Base-by-base conservation (phyloP, 2,797 vertebrate species). In the Darevskia mixta region DNA sequence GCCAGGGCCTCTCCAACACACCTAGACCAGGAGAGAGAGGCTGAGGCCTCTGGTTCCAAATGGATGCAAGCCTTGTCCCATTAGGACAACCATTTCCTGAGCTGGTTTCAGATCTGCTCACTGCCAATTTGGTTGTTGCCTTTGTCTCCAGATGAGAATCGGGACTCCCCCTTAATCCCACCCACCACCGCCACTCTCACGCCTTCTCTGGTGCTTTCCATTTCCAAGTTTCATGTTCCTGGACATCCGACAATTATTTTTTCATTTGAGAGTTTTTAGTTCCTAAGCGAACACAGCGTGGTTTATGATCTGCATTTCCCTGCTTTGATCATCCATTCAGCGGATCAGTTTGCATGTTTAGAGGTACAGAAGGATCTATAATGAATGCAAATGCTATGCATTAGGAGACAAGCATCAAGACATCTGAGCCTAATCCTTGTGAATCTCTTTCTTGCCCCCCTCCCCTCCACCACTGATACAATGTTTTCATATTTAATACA, bases 271-370 rank as follows among this genome's bases (percentile, higher is more conserved):
- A 0, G 35, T 91, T 88, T 92, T 49, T 73, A 11, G 0, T 45
- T 92, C 85, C 90, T 93, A 89, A 95, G 94, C n/a, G 93, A 95
- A 92, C 94, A 91, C 93, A 92, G 94, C 93, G 11, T 94, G 93
- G 85, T 94, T 92, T 96, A 92, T 95, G 93, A 95, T 96, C 95
- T 95, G 93, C 95, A 90, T 93, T 94, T 94, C 71, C 89, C 88
- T 1, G 80, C 95, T 96, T 96, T 96, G 95, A 95, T 95, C 95
- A 93, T 89, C 94, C 61, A 85, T 95, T 95, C 94, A 94, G 93
- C 91, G 89, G 90, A 95, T 94, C 94, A 92, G 94, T 93, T 94
- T 94, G 91, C 91, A 78, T 95, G 94, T 95, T 95, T 95, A 94
- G 93, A 94, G 92, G 94, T 95, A 94, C 93, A 94, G 94, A 93